These are phyloP conservation scores for Drosophila prolongata DNA, from an alignment of 2,888 invertebrate genomes.

Conservation along the genomic window DNA sequence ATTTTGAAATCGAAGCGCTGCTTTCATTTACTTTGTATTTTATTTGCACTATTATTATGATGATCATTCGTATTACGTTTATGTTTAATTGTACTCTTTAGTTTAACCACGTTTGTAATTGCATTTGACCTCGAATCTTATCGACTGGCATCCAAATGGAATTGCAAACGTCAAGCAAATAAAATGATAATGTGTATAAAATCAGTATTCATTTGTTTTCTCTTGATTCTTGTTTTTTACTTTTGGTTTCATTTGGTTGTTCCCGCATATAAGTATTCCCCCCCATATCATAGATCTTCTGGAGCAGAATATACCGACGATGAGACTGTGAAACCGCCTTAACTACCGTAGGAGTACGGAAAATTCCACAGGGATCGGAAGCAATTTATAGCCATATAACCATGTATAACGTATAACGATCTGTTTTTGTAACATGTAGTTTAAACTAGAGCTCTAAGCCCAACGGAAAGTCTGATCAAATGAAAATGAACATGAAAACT, in stretches of 20 bases:
- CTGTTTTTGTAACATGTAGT: background rate
- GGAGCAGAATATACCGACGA: conserved; percentile 2
- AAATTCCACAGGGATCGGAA: background rate
- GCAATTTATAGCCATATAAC: background rate
- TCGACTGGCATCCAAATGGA: conserved; percentile 33
- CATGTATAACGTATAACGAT: background rate
- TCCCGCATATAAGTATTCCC: background rate
- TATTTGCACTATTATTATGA: conserved; percentile 52
- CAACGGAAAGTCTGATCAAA: conserved; percentile 21
- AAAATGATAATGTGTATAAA: conserved; percentile 51
- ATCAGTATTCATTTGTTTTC: conserved; percentile 18
- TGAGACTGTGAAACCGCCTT: conserved; percentile 5
- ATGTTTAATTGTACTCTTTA: conserved; percentile 65
- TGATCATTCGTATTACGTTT: conserved; percentile 61
- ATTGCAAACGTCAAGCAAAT: conserved; percentile 41
- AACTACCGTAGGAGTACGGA: background rate
- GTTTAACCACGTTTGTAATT: conserved; percentile 52
- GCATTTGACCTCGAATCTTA: conserved; percentile 35
- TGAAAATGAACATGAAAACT: conserved; percentile 11
- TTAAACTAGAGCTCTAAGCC: background rate
- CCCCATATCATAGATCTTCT: conserved; percentile 7
- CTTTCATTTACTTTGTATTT: conserved; percentile 50
- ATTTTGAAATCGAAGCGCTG: conserved; percentile 53
- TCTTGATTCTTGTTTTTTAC: background rate
- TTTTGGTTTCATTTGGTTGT: conserved; percentile 1